These are phyloP conservation scores for Leiothrix lutea DNA, from an alignment of 2,113 vertebrate species.

Conservation along the genomic window DNA sequence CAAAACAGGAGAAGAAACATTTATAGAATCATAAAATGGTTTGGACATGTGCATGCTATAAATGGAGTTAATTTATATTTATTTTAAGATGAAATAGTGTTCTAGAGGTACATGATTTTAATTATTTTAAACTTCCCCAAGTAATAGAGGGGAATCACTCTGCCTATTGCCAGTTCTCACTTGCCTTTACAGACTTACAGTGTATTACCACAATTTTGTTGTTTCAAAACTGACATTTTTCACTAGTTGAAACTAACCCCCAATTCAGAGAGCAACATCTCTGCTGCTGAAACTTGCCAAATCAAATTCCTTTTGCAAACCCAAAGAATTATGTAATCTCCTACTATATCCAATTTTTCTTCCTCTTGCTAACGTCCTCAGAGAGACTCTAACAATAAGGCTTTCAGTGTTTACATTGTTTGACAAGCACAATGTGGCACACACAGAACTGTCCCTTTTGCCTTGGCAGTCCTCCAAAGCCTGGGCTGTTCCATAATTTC, in stretches of 20 bases:
- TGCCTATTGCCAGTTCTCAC: neutral
- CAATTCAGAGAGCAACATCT: neutral
- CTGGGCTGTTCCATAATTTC: neutral
- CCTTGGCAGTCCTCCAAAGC: neutral
- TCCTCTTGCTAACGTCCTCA: neutral
- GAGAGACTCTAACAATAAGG: neutral
- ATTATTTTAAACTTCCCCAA: neutral
- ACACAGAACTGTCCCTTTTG: neutral
- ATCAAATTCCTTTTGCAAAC: neutral
- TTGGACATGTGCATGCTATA: neutral
- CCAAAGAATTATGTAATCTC: neutral
- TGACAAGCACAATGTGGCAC: neutral
- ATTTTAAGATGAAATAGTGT: neutral
- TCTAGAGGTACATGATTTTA: neutral
- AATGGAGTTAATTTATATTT: neutral
- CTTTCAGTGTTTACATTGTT: neutral
- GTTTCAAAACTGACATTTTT: neutral
- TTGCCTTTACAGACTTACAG: neutral
- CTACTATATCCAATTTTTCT: neutral
- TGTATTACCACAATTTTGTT: neutral
- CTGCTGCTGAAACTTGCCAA: neutral
- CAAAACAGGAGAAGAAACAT: neutral
- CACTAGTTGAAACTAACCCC: neutral
- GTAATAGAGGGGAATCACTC: neutral
- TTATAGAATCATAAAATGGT: neutral